A percentile compares a stretch with the other conserved stretches of the same genome.
Evolutionary conservation across 2,888 invertebrate genomes (phyloP).

Genomic region (Drosophila fulvimacula): DNA sequence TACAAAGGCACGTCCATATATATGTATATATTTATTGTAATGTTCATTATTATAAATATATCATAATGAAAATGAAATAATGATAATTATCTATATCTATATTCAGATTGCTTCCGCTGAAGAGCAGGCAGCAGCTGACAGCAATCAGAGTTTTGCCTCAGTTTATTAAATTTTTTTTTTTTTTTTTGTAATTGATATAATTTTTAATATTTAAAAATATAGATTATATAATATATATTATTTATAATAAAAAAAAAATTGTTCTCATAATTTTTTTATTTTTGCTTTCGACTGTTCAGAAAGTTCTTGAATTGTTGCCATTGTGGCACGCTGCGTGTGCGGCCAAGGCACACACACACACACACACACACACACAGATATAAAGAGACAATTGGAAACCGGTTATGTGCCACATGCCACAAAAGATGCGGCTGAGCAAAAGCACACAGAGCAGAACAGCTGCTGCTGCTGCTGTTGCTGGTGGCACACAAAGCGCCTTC

Average conservation of each 20-base stretch:
- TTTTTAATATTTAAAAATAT: background rate
- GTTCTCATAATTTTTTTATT: too few relatives aligned
- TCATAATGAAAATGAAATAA: background rate
- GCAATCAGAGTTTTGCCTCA: background rate
- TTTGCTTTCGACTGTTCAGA: background rate
- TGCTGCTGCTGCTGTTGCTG: constrained; percentile 7
- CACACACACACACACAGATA: too few relatives aligned
- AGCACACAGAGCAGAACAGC: constrained; percentile 15
- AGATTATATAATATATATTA: too few relatives aligned
- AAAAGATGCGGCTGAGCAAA: constrained; percentile 20
- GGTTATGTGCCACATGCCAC: constrained; percentile 39
- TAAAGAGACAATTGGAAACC: constrained; percentile 26
- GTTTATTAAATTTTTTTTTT: too few relatives aligned
- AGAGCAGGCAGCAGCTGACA: background rate
- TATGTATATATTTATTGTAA: background rate
- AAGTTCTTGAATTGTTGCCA: constrained; percentile 29
- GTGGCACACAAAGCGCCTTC: constrained; percentile 8
- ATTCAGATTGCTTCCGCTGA: background rate
- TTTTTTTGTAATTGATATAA: background rate
- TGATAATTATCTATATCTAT: background rate
- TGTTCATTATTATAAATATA: background rate
- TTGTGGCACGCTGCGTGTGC: constrained; percentile 40
- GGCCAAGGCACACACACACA: constrained; percentile 16
- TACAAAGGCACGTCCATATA: background rate
- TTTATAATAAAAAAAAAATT: too few relatives aligned